These are phyloP conservation scores for Volucella zonaria DNA, from an alignment of 2,888 invertebrate species.

Conservation along the genomic window DNA sequence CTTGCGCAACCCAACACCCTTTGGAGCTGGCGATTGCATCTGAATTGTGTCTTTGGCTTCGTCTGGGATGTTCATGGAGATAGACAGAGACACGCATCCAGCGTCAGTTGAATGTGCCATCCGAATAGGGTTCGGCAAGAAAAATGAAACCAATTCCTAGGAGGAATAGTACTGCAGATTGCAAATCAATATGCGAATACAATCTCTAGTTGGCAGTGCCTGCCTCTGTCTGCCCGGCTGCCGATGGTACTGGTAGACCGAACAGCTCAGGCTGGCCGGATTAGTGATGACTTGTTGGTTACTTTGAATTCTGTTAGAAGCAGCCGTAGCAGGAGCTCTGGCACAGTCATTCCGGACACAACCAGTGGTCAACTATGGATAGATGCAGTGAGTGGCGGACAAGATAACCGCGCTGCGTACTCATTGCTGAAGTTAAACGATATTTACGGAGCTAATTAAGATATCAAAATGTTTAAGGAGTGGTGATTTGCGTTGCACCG, in stretches of 20 bases:
- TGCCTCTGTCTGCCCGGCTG: background rate
- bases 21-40: constrained; percentile 63
- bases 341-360: background rate
- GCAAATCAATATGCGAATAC: constrained; percentile 52
- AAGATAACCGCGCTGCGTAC: constrained; percentile 70
- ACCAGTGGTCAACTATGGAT: constrained; percentile 53
- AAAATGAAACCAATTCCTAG: constrained; percentile 71
- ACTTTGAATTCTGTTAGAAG: constrained; percentile 70
- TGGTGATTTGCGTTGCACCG: constrained; percentile 60
- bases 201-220: constrained; percentile 31
- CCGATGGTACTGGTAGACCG: too few relatives aligned
- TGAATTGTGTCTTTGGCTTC: constrained; percentile 39
- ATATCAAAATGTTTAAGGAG: constrained; percentile 76
- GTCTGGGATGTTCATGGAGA: constrained; percentile 33
- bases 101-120: constrained; percentile 48
- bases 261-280: constrained; percentile 42
- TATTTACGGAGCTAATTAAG: constrained; percentile 78
- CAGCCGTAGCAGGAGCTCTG: background rate
- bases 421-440: constrained; percentile 76
- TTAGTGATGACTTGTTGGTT: constrained; percentile 71
- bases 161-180: constrained; percentile 52
- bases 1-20: constrained; percentile 62
- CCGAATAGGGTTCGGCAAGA: constrained; percentile 44
- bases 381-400: constrained; percentile 68
- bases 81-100: constrained; percentile 42